Evolutionary conservation across 2,797 vertebrate genomes (phyloP).

Genomic region (Parauchenoglanis punctatus): DNA sequence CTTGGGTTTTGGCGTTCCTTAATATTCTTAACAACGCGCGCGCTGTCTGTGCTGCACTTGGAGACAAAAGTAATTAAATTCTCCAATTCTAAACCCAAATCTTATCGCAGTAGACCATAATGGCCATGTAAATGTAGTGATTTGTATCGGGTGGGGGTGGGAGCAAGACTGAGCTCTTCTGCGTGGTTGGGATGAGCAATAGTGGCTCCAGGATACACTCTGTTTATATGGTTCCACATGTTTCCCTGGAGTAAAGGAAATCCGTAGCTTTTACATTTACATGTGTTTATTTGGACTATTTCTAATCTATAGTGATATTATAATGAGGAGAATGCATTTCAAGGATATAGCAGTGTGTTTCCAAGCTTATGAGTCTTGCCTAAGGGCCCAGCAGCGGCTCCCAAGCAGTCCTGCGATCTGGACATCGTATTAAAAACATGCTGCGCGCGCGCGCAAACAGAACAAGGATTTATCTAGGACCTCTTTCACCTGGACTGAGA

Average conservation of each 20-base stretch:
- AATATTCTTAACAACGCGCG: slow-evolving; percentile 5
- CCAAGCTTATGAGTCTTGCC: neutral
- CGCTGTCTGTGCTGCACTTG: slow-evolving; percentile 18
- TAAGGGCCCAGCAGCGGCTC: neutral
- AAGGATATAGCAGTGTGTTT: neutral
- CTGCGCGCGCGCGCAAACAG: neutral
- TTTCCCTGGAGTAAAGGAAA: slow-evolving; percentile 64
- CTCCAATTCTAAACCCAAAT: slow-evolving; percentile 50
- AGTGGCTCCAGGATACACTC: slow-evolving; percentile 43
- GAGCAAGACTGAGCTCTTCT: slow-evolving; percentile 20
- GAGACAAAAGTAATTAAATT: neutral
- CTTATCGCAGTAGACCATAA: slow-evolving; percentile 58
- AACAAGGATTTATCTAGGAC: neutral
- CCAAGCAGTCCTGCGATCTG: neutral
- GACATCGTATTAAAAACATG: neutral
- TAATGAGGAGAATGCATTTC: neutral
- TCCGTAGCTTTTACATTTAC: neutral
- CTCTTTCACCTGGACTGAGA: slow-evolving; percentile 20
- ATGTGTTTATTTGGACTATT: neutral
- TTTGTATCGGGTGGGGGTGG: slow-evolving; percentile 54
- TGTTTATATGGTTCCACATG: slow-evolving; percentile 43
- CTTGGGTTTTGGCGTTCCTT: neutral
- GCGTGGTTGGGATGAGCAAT: slow-evolving; percentile 35
- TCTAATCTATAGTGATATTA: neutral
- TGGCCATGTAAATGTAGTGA: slow-evolving; percentile 69